Evolutionary conservation across 2,113 vertebrate species (phyloP).

Genomic region (Meles meles): DNA sequence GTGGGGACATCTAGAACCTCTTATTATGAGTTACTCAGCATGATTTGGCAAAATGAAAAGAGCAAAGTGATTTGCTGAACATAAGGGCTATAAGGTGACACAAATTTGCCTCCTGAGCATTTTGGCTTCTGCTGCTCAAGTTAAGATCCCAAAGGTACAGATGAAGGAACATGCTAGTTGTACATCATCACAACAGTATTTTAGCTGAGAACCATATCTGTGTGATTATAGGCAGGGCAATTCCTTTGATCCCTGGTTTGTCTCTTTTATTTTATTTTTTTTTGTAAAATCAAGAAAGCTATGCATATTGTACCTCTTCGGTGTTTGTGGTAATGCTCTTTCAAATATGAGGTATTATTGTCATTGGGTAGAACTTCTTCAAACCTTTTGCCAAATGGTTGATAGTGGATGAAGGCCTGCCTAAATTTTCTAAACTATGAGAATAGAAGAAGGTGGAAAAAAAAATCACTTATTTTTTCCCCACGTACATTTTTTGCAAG

Average conservation of each 20-base stretch:
- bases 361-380: not conserved
- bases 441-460: not conserved
- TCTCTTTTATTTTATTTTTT: not conserved
- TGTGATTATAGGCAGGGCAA: not conserved
- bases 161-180: not conserved
- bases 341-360: not conserved
- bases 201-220: not conserved
- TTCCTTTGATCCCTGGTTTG: not conserved
- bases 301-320: not conserved
- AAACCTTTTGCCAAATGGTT: not conserved
- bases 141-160: not conserved
- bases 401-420: not conserved
- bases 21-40: not conserved
- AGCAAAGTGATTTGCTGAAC: not conserved
- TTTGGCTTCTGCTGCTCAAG: not conserved
- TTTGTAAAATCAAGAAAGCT: not conserved
- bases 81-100: too few relatives aligned
- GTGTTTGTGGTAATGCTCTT: not conserved
- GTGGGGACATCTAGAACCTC: not conserved
- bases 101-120: not conserved
- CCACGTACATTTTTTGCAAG: not conserved
- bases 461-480: not conserved
- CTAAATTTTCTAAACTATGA: not conserved
- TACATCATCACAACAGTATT: fast-evolving
- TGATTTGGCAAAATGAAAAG: not conserved